phyloP scores from a whole-genome alignment of 1,140 invertebrate genomes.

The Proales similis region DNA sequence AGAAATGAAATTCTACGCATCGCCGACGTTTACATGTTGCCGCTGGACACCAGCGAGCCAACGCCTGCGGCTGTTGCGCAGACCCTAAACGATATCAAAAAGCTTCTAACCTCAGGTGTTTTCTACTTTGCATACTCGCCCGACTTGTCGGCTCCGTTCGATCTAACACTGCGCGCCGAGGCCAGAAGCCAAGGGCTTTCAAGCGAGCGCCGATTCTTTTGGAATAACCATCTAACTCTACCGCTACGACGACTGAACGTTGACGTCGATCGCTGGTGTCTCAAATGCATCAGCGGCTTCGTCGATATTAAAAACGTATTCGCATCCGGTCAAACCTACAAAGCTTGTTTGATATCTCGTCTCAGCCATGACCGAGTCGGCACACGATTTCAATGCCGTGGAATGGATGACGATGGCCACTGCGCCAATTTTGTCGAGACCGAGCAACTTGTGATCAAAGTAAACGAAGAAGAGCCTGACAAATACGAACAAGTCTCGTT shows the following conservation, averaged over 20 bases:
- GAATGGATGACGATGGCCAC: conserved; percentile 96
- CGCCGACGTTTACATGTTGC: conserved; percentile 8
- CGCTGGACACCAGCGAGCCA: not conserved
- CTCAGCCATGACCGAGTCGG: conserved; percentile 79
- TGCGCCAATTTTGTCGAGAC: conserved; percentile 99
- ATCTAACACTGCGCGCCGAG: conserved; percentile 13
- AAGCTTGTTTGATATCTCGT: conserved; percentile 68
- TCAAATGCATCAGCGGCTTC: conserved; percentile 34
- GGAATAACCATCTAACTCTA: conserved; percentile 19
- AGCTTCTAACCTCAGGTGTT: conserved; percentile 12
- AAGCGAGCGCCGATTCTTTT: conserved; percentile 25
- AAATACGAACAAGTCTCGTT: conserved; percentile 47
- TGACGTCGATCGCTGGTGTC: conserved; percentile 17
- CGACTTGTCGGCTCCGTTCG: not conserved
- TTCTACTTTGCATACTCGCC: conserved; percentile 27
- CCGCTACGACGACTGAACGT: conserved; percentile 18
- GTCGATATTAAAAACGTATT: conserved; percentile 22
- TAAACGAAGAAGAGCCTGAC: not conserved
- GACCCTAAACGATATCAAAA: conserved; percentile 22
- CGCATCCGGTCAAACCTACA: conserved; percentile 2
- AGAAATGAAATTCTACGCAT: conserved; percentile 26
- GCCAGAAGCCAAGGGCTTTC: not conserved
- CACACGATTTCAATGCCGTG: conserved; percentile 82
- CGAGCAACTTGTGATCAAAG: conserved; percentile 64
- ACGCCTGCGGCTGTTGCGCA: not conserved